phyloP scores from a whole-genome alignment of 2,113 vertebrate genomes.

The Strix uralensis region DNA sequence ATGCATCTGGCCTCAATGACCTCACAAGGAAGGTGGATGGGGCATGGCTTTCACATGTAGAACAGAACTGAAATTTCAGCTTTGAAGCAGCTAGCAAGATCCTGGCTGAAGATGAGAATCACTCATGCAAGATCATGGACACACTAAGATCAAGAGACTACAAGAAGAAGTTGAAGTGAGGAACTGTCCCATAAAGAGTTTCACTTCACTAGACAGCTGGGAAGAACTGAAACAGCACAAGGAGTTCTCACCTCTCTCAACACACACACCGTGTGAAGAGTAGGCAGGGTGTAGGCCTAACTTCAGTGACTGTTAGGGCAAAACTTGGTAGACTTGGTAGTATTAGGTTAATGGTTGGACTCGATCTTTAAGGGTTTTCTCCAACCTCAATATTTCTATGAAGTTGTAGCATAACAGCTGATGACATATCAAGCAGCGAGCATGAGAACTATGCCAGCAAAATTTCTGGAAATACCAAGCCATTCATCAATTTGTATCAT shows the following conservation, averaged over 20 bases:
- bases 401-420: background rate
- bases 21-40: background rate
- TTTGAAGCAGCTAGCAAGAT: background rate
- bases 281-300: background rate
- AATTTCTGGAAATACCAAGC: background rate
- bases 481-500: background rate
- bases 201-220: conserved; percentile 16
- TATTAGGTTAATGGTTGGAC: background rate
- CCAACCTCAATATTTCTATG: background rate
- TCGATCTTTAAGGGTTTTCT: background rate
- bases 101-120: background rate
- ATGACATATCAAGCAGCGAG: background rate
- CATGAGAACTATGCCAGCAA: background rate
- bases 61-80: background rate
- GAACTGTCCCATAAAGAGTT: background rate
- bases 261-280: background rate
- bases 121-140: background rate
- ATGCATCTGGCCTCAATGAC: background rate
- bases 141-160: background rate
- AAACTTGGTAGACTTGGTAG: background rate
- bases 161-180: conserved; percentile 6
- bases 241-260: background rate
- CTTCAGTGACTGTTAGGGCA: background rate
- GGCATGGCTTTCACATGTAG: background rate
- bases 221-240: background rate